A percentile compares a stretch with the other conserved stretches of the same genome.
phyloP scores from a whole-genome alignment of 2,888 invertebrate species.

The Anarsia innoxiella region DNA sequence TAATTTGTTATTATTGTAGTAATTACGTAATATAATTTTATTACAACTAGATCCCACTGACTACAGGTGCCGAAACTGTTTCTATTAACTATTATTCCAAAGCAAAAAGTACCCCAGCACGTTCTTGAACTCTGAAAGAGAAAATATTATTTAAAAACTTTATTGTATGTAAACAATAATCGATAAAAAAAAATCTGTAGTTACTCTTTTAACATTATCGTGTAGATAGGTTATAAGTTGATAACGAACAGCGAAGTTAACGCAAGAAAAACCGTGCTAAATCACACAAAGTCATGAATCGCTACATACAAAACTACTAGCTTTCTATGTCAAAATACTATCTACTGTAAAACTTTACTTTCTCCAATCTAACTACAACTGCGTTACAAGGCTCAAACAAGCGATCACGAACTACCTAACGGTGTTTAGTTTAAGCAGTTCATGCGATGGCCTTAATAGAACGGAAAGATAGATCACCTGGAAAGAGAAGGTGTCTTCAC shows the following conservation, averaged over 20 bases:
- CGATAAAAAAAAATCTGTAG: not conserved
- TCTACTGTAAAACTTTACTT: slow-evolving; percentile 5
- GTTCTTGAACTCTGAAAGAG: slow-evolving; percentile 67
- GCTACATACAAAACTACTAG: not conserved
- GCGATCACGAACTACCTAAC: slow-evolving; percentile 31
- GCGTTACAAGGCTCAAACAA: slow-evolving; percentile 22
- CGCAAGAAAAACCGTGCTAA: not conserved
- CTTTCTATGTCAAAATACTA: slow-evolving; percentile 5
- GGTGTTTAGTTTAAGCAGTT: slow-evolving; percentile 41
- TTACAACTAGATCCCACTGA: too few species aligned
- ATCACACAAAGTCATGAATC: not conserved
- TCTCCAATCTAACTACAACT: slow-evolving; percentile 16
- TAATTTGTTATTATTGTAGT: too few species aligned
- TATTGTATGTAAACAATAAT: not conserved
- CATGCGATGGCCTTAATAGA: slow-evolving; percentile 64
- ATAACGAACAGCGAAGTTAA: not conserved
- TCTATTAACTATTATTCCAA: slow-evolving; percentile 48
- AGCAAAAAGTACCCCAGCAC: slow-evolving; percentile 62
- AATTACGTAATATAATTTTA: not conserved
- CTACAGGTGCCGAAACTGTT: too few species aligned
- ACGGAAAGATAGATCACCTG: slow-evolving; percentile 70
- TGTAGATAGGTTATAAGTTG: too few species aligned
- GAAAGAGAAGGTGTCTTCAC: slow-evolving; percentile 72
- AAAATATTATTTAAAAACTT: too few species aligned
- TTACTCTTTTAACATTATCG: too few species aligned